Percentiles rank a stretch among this genome's conserved stretches.
phyloP scores from a whole-genome alignment of 2,113 vertebrate genomes.

The Neolamprologus fasciatus region DNA sequence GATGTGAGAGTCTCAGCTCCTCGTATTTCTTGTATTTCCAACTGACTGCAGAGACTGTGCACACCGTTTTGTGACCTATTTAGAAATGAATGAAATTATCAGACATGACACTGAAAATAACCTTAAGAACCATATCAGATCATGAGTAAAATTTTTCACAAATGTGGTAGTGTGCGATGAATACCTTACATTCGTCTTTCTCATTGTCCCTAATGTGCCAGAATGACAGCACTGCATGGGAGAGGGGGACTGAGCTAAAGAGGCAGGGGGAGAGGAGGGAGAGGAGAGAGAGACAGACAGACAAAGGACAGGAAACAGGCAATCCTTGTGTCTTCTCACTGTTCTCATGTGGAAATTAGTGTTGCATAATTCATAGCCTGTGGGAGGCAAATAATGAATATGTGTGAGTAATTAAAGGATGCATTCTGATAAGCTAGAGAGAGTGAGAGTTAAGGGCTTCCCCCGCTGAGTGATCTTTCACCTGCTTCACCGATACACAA shows the following conservation, averaged over 20 bases:
- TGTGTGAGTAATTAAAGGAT: constrained; percentile 59
- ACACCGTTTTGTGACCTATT: background rate
- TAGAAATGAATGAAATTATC: background rate
- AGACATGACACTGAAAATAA: background rate
- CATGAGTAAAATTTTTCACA: background rate
- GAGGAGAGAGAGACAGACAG: background rate
- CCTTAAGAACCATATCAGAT: background rate
- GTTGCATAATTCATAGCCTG: constrained; percentile 66
- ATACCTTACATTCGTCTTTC: background rate
- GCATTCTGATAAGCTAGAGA: constrained; percentile 45
- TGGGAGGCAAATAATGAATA: constrained; percentile 67
- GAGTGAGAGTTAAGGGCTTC: constrained; percentile 19
- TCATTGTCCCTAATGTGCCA: background rate
- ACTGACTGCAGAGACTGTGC: background rate
- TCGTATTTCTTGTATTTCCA: background rate
- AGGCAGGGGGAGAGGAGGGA: background rate
- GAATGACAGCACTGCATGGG: background rate
- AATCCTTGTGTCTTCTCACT: constrained; percentile 32
- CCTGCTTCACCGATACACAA: background rate
- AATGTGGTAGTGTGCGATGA: background rate
- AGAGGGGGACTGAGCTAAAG: background rate
- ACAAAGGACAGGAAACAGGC: background rate
- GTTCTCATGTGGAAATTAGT: constrained; percentile 41
- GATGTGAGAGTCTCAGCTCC: background rate
- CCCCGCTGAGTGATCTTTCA: constrained; percentile 33